phyloP scores from a whole-genome alignment of 64 coral and sea anemone genomes.

The Trachythela sp. region DNA sequence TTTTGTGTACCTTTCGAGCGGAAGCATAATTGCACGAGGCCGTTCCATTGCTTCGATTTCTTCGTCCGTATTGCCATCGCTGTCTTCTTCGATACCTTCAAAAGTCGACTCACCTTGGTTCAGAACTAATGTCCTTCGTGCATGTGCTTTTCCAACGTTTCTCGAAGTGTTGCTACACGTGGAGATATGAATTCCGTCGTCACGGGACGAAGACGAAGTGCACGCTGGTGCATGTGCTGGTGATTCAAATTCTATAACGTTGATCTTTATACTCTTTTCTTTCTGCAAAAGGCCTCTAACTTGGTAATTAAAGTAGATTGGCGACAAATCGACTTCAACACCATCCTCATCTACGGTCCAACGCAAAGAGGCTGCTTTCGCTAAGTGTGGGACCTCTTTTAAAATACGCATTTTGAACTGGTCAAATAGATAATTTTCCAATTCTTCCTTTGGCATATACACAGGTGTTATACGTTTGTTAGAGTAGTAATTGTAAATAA shows the following conservation, averaged over 20 bases:
- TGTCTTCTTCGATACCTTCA: background rate
- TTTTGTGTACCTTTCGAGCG: no score
- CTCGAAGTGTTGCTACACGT: background rate
- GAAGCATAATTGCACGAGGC: background rate
- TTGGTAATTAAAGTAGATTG: background rate
- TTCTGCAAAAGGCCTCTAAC: background rate
- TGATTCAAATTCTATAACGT: no score
- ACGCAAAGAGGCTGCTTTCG: background rate
- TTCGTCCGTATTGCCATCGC: no score
- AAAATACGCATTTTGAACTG: background rate
- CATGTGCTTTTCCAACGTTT: background rate
- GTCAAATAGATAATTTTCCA: background rate
- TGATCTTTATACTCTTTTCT: no score
- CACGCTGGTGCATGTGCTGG: background rate
- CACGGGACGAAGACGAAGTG: background rate
- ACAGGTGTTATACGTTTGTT: background rate
- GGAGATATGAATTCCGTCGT: background rate
- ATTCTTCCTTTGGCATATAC: background rate
- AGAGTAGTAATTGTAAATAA: background rate
- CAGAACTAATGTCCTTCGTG: background rate
- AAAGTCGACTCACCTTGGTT: background rate
- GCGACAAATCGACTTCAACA: background rate
- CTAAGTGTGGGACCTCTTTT: background rate
- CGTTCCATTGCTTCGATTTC: background rate
- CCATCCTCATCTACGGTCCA: background rate